phyloP scores from a whole-genome alignment of 2,888 invertebrate genomes.

The Habroteleia sp. region DNA sequence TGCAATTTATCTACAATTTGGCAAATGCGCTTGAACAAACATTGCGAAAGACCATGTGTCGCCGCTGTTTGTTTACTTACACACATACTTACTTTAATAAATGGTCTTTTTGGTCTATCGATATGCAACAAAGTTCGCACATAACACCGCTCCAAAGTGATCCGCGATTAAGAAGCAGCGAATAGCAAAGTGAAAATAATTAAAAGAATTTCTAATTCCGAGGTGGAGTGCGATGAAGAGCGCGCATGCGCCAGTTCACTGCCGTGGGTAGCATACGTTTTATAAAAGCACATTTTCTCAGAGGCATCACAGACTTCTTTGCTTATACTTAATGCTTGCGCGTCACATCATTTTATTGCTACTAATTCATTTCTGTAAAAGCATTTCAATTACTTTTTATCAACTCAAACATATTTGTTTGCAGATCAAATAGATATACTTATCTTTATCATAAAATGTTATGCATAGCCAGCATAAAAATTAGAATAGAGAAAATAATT shows the following conservation, averaged over 20 bases:
- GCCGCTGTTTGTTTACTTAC: too few relatives aligned
- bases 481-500: too few relatives aligned
- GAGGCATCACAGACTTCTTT: constrained; percentile 28
- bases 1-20: constrained; percentile 51
- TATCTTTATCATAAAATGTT: too few relatives aligned
- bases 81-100: too few relatives aligned
- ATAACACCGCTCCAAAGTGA: constrained; percentile 14
- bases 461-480: too few relatives aligned
- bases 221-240: constrained; percentile 16
- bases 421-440: too few relatives aligned
- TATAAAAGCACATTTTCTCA: constrained; percentile 60
- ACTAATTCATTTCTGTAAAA: not conserved
- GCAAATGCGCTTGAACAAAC: constrained; percentile 27
- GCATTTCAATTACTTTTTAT: too few relatives aligned
- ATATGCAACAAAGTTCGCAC: constrained; percentile 5
- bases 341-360: constrained; percentile 23
- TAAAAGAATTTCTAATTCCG: constrained; percentile 53
- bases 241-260: constrained; percentile 47
- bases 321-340: constrained; percentile 19
- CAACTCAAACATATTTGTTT: too few relatives aligned
- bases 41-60: too few relatives aligned
- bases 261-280: constrained; percentile 48
- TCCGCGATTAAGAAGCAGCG: constrained; percentile 27
- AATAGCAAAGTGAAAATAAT: constrained; percentile 51
- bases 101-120: too few relatives aligned